A percentile compares a stretch with the other conserved stretches of the same genome.
These are phyloP conservation scores for Teleogryllus occipitalis DNA, from an alignment of 1,140 invertebrate species.

Conservation along the genomic window DNA sequence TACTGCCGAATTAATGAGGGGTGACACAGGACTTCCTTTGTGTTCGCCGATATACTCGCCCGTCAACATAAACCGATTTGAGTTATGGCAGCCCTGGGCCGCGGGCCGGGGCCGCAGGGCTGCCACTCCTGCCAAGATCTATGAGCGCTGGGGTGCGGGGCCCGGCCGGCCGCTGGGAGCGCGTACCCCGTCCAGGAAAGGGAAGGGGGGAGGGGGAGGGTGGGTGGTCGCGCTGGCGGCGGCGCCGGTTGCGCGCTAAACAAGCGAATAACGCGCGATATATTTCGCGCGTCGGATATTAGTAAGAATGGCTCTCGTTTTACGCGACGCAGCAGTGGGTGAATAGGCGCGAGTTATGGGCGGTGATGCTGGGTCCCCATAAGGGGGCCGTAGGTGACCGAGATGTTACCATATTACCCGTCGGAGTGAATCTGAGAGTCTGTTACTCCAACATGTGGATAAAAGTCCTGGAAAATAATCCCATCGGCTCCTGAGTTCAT, in stretches of 20 bases:
- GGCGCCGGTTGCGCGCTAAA: not conserved
- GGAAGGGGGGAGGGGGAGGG: not conserved
- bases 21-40: constrained; percentile 3
- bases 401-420: no score
- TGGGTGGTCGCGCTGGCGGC: not conserved
- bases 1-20: constrained; percentile 3
- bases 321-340: not conserved
- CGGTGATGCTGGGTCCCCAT: no score
- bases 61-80: constrained; percentile 4
- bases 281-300: not conserved
- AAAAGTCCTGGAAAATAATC: no score
- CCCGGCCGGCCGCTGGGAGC: no score
- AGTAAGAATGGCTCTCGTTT: not conserved
- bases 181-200: no score
- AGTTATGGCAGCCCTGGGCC: not conserved
- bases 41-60: constrained; percentile 3
- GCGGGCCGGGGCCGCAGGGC: not conserved
- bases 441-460: no score
- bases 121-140: not conserved
- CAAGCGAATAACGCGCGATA: not conserved
- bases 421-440: no score
- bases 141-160: not conserved
- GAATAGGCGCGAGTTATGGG: not conserved
- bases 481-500: no score
- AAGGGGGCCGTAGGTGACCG: no score